A percentile compares a stretch with the other conserved stretches of the same genome.
phyloP scores from a whole-genome alignment of 1,140 invertebrate genomes.

The Lordiphosa clarofinis region DNA sequence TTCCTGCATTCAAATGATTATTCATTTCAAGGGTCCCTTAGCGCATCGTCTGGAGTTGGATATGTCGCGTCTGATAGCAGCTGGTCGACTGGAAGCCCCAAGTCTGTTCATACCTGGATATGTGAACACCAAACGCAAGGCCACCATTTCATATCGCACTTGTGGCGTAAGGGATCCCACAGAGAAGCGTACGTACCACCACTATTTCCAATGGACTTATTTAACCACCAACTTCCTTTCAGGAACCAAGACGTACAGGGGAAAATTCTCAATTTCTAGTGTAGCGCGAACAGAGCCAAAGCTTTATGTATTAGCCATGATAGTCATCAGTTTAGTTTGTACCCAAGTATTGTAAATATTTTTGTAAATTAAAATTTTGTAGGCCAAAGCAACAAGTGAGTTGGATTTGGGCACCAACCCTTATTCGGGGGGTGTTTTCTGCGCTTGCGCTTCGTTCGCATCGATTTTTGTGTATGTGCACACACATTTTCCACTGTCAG shows the following conservation, averaged over 20 bases:
- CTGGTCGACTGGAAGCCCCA: constrained; percentile 86
- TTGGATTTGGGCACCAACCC: background rate
- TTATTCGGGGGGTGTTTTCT: background rate
- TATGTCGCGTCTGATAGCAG: constrained; percentile 87
- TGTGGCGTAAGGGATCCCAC: constrained; percentile 87
- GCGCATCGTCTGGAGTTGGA: constrained; percentile 87
- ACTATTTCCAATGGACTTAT: too few species aligned
- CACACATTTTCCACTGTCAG: background rate
- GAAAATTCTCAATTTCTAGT: constrained; percentile 48
- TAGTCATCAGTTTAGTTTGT: constrained; percentile 47
- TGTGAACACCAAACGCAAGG: constrained; percentile 85
- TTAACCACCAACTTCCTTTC: too few species aligned
- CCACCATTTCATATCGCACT: constrained; percentile 85
- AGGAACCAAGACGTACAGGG: constrained; percentile 61
- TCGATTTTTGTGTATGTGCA: constrained; percentile 2
- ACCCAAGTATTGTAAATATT: constrained; percentile 24
- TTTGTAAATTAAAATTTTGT: background rate
- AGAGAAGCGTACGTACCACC: constrained; percentile 81
- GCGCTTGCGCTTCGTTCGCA: constrained; percentile 3
- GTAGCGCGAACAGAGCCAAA: constrained; percentile 50
- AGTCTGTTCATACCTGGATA: constrained; percentile 90
- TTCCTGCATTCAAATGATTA: constrained; percentile 91
- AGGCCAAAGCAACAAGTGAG: background rate
- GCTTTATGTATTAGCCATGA: constrained; percentile 34
- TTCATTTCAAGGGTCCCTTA: constrained; percentile 92